Evolutionary conservation across 2,113 vertebrate genomes (phyloP).

Genomic region (Motacilla alba): DNA sequence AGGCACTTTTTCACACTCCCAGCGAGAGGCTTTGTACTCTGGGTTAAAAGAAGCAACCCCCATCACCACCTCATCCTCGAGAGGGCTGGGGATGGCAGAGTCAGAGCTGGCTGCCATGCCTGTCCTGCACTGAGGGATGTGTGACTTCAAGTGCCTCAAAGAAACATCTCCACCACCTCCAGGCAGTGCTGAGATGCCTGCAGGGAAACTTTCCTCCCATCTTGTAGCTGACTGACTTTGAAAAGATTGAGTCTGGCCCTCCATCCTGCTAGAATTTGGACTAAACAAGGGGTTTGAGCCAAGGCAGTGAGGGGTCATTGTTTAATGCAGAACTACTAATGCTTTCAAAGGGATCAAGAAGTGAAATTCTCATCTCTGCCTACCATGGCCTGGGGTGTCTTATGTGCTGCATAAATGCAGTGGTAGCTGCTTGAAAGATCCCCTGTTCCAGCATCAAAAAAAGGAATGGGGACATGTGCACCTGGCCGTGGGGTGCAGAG

Average conservation of each 20-base stretch:
- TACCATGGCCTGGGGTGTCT: background rate
- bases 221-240: background rate
- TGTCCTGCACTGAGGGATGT: background rate
- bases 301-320: background rate
- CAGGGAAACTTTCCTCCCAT: background rate
- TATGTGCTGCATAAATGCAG: background rate
- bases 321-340: background rate
- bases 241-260: background rate
- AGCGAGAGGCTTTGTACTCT: background rate
- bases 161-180: background rate
- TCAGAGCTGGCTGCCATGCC: rapidly evolving
- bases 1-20: background rate
- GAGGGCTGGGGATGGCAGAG: background rate
- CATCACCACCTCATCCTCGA: background rate
- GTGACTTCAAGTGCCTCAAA: background rate
- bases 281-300: background rate
- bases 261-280: background rate
- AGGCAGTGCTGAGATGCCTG: background rate
- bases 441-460: background rate
- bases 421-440: background rate
- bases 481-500: background rate
- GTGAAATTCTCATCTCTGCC: background rate
- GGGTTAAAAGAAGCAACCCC: background rate
- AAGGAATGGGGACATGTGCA: background rate
- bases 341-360: background rate